Conservation (phyloP, 2,113 vertebrate genomes). For the Lycocorax pyrrhopterus region DNA sequence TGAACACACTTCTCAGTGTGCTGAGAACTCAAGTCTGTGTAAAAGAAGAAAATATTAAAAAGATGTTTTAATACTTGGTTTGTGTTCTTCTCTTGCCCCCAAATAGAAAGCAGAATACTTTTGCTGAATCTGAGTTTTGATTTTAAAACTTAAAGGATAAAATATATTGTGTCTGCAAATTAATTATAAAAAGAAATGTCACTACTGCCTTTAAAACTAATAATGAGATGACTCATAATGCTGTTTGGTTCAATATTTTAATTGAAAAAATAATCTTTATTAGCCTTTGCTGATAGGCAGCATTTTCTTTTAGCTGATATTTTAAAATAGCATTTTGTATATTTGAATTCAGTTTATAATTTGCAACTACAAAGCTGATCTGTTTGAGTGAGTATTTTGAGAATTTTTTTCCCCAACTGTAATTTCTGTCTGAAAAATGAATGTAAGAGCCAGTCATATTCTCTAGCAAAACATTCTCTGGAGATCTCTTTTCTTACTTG, state of each 20-base stretch:
- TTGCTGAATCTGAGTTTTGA: neutral
- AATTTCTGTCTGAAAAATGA: neutral
- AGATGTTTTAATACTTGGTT: neutral
- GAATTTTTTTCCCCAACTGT: neutral
- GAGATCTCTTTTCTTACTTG: neutral
- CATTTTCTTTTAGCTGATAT: neutral
- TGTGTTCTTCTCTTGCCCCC: neutral
- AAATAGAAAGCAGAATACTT: neutral
- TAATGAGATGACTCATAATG: neutral
- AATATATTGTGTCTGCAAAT: neutral
- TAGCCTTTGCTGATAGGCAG: slow-evolving; percentile 16
- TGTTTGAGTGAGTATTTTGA: neutral
- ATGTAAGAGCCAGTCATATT: neutral
- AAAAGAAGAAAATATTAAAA: neutral
- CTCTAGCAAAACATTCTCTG: neutral
- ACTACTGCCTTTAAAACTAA: neutral
- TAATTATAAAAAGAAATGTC: neutral
- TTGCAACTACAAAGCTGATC: neutral
- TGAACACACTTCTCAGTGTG: slow-evolving; percentile 28
- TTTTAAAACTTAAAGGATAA: neutral
- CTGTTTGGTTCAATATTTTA: slow-evolving; percentile 5
- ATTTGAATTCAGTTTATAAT: neutral
- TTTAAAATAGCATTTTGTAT: neutral
- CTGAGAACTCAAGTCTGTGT: neutral
- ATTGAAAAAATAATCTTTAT: neutral